phyloP scores from a whole-genome alignment of 2,888 invertebrate species.

The Platynereis dumerilii region DNA sequence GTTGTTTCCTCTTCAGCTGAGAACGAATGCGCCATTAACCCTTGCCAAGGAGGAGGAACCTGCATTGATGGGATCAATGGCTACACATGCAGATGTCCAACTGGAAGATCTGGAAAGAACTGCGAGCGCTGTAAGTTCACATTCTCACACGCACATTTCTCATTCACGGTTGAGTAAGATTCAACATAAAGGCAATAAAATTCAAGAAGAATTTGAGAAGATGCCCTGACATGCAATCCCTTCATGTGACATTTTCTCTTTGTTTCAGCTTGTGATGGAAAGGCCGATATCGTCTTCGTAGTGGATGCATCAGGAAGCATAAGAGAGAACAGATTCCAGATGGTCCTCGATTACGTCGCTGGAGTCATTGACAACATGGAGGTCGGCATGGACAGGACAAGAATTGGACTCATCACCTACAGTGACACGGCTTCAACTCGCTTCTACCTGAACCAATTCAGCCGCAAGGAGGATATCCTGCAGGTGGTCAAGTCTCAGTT shows the following conservation, averaged over 20 bases:
- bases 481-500: slow-evolving; percentile 11
- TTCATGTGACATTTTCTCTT: too few species aligned
- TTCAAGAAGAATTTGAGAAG: not conserved
- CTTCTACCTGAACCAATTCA: slow-evolving; percentile 29
- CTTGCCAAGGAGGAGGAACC: slow-evolving; percentile 21
- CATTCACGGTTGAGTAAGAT: too few species aligned
- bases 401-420: slow-evolving; percentile 52
- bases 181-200: too few species aligned
- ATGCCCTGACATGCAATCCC: not conserved
- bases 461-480: slow-evolving; percentile 18
- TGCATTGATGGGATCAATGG: slow-evolving; percentile 20
- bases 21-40: slow-evolving; percentile 22
- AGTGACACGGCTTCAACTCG: slow-evolving; percentile 41
- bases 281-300: slow-evolving; percentile 46
- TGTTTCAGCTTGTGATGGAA: slow-evolving; percentile 32
- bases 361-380: slow-evolving; percentile 49
- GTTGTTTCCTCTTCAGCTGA: slow-evolving; percentile 18
- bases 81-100: slow-evolving; percentile 18
- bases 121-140: slow-evolving; percentile 27
- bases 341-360: slow-evolving; percentile 46
- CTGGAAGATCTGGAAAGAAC: slow-evolving; percentile 21
- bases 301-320: slow-evolving; percentile 56
- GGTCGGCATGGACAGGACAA: slow-evolving; percentile 45
- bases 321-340: slow-evolving; percentile 41
- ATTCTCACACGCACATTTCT: too few species aligned